These are phyloP conservation scores for Tribolium castaneum DNA, from an alignment of 1,140 invertebrate species.

Conservation along the genomic window DNA sequence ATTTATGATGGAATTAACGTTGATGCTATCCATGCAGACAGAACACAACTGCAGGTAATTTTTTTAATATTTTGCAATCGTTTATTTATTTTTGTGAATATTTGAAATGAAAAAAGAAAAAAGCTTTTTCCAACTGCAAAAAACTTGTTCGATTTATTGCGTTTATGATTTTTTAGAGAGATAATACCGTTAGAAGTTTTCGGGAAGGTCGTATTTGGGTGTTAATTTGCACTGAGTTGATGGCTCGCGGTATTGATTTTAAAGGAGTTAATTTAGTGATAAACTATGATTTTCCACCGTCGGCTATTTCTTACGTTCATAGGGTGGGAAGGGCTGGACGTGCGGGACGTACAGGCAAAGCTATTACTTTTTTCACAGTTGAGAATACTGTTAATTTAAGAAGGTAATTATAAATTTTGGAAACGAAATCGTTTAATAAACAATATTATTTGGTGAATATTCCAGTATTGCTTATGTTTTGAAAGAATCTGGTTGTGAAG, in stretches of 20 bases:
- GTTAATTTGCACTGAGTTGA: conserved; percentile 95
- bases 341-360: conserved; percentile 87
- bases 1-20: conserved; percentile 94
- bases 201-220: conserved; percentile 94
- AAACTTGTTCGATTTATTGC: neutral
- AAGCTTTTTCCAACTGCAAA: no score
- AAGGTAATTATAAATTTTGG: conserved; percentile 69
- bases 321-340: conserved; percentile 89
- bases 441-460: conserved; percentile 40
- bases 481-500: conserved; percentile 87
- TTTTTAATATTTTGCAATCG: conserved; percentile 32
- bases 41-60: conserved; percentile 82
- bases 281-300: conserved; percentile 97
- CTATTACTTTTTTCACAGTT: conserved; percentile 95
- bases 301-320: conserved; percentile 94
- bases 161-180: conserved; percentile 72
- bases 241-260: conserved; percentile 98
- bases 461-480: conserved; percentile 87
- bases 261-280: conserved; percentile 96
- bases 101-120: no score
- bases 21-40: conserved; percentile 93
- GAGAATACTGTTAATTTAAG: conserved; percentile 85
- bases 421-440: neutral
- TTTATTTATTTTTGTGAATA: no score
- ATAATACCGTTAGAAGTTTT: conserved; percentile 90